A percentile compares a stretch with the other conserved stretches of the same genome.
Conservation (phyloP, 2,113 vertebrate species). For the Pteropus alecto region DNA sequence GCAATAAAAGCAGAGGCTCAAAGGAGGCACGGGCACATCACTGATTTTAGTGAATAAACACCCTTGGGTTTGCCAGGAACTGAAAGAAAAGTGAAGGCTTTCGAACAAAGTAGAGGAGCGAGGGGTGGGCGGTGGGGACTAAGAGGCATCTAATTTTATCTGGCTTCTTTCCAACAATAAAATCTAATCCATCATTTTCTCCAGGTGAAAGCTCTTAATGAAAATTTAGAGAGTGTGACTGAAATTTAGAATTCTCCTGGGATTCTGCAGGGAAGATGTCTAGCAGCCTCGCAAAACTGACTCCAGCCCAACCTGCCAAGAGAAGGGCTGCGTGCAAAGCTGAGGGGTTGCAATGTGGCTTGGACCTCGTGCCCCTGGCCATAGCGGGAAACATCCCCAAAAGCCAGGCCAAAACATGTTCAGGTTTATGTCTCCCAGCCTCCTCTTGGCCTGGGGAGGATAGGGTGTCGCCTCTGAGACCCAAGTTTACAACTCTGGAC, state of each 20-base stretch:
- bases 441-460: background rate
- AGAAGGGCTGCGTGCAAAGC: slow-evolving; percentile 20
- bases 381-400: background rate
- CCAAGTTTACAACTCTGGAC: background rate
- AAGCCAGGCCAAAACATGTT: background rate
- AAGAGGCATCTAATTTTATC: slow-evolving; percentile 81
- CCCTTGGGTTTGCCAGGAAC: slow-evolving; percentile 70
- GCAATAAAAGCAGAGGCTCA: slow-evolving; percentile 36
- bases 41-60: slow-evolving; percentile 67
- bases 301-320: slow-evolving; percentile 54
- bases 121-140: slow-evolving; percentile 45
- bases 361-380: background rate
- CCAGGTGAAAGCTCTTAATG: slow-evolving; percentile 80
- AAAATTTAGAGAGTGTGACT: slow-evolving; percentile 81
- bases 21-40: slow-evolving; percentile 28
- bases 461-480: background rate
- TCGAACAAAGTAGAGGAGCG: background rate
- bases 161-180: slow-evolving; percentile 84
- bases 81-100: slow-evolving; percentile 67
- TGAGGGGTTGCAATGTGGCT: background rate
- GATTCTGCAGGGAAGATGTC: slow-evolving; percentile 76
- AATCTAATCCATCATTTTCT: slow-evolving; percentile 83
- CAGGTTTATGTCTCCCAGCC: background rate
- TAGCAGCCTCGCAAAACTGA: slow-evolving; percentile 70
- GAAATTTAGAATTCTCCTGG: slow-evolving; percentile 81